Evolutionary conservation across 2,797 vertebrate species (phyloP).

Genomic region (Rhinoraja longicauda): DNA sequence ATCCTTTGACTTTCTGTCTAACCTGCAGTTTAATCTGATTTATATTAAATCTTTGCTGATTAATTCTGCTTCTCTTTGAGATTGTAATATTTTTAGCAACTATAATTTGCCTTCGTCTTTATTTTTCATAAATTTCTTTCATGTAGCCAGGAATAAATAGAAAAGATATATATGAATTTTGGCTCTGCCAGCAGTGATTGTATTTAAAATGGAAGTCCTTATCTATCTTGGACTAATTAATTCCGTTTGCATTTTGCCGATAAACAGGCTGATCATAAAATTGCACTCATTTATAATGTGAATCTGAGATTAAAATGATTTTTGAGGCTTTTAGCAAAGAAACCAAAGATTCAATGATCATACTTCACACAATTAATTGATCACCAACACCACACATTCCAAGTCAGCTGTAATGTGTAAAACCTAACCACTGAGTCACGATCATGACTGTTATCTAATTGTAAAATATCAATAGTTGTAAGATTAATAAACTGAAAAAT

Average conservation of each 20-base stretch:
- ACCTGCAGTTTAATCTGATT: neutral
- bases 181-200: neutral
- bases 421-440: neutral
- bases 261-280: neutral
- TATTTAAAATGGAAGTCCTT: neutral
- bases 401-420: neutral
- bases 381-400: neutral
- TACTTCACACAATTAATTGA: neutral
- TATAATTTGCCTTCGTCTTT: neutral
- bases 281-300: neutral
- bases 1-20: neutral
- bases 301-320: neutral
- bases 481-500: neutral
- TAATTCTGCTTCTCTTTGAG: neutral
- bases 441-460: neutral
- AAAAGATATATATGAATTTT: neutral
- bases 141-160: neutral
- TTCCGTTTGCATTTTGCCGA: neutral
- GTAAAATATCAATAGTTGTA: neutral
- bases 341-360: neutral
- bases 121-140: neutral
- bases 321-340: neutral
- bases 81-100: neutral
- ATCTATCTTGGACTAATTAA: neutral
- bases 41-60: slow-evolving; percentile 18